These are phyloP conservation scores for Gracilinanus agilis DNA, from an alignment of 2,113 vertebrate species.

Conservation along the genomic window DNA sequence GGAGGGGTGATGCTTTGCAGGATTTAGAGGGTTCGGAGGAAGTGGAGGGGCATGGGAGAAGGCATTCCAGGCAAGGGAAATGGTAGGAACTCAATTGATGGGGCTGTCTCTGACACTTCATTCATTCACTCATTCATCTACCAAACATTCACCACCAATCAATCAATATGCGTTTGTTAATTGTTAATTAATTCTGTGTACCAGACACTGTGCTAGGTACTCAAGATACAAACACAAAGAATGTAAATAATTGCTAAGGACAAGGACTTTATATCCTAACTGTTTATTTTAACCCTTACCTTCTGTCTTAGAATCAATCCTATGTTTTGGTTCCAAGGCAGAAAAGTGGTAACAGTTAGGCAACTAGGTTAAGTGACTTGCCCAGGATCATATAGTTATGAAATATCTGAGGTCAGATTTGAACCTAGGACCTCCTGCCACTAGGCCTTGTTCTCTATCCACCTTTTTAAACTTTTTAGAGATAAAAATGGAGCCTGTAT, in stretches of 20 bases:
- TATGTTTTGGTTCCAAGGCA: too few species aligned
- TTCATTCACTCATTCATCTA: not conserved
- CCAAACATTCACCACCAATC: not conserved
- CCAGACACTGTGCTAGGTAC: too few species aligned
- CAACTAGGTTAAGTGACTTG: too few species aligned
- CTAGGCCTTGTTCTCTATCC: too few species aligned
- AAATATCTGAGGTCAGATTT: too few species aligned
- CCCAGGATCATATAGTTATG: too few species aligned
- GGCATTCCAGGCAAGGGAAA: not conserved
- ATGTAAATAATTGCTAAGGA: not conserved
- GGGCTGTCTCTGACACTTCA: not conserved
- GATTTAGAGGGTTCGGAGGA: not conserved
- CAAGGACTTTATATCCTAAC: not conserved
- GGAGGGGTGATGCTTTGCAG: slow-evolving; percentile 18
- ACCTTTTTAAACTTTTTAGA: not conserved
- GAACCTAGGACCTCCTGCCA: too few species aligned
- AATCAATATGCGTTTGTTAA: not conserved
- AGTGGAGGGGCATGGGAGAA: not conserved
- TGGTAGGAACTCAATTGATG: not conserved
- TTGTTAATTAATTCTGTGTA: not conserved
- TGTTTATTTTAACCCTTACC: too few species aligned
- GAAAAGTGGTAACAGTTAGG: too few species aligned
- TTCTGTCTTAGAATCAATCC: too few species aligned
- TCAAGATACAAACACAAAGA: not conserved
- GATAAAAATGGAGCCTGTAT: not conserved